Base-by-base conservation (phyloP, 2,113 vertebrate species). In the Stercorarius parasiticus region DNA sequence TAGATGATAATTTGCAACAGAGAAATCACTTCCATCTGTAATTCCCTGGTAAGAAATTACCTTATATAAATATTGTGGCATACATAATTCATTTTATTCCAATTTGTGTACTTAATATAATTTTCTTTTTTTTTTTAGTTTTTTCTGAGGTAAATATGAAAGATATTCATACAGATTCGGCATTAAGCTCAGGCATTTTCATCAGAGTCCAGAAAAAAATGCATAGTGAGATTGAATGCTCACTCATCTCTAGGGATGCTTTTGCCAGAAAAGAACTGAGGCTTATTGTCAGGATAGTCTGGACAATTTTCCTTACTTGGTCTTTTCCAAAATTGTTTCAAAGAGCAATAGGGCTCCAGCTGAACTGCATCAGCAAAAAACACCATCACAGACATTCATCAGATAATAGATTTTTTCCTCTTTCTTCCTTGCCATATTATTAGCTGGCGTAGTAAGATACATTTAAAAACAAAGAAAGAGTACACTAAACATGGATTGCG, bases 261-360 rank as follows among this genome's bases (percentile, higher is more conserved):
- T 94, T 88, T 92, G 76, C 92, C 90, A 97, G 86, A 88, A 88
- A 74, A 93, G 47, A 92, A 79, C 61, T 91, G 65, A 55, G 59
- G 30, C 27, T 92, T 67, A 76, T 89, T 90, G 65, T 94, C 73
- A 65, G 52, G 30, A 18, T 49, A 81, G 30, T 82, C 88, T 92
- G 80, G 90, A 95, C 61, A 93, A 84, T 90, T 95, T 97, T 96
- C 59, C 70, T 87, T 95, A 53, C 82, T 83, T 86, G 50, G 15
- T 52, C 61, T 79, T 96, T 93, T 97, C 92, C 86, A 95, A 78
- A 93, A 92, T 73, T 67, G 56, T 92, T 95, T 91, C 90, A 93
- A 79, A 88, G 56, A 93, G 40, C 67, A 89, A 53, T 40, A 77
- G 21, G 30, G 38, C 91, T 85, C 74, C 95, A 97, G 92, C 92